phyloP scores from a whole-genome alignment of 2,113 vertebrate genomes.

The Bagarius yarrelli region DNA sequence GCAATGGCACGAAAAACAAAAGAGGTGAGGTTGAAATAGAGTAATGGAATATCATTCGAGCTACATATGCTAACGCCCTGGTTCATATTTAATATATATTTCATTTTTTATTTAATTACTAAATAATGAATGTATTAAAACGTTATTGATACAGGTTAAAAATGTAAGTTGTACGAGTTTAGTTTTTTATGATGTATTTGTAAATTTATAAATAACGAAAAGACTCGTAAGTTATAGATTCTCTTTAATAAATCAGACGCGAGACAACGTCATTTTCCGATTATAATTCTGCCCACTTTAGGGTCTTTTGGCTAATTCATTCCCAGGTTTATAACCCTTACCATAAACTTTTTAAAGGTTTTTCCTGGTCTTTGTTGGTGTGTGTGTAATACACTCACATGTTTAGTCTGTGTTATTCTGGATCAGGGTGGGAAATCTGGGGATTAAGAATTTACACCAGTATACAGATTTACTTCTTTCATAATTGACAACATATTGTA shows the following conservation, averaged over 20 bases:
- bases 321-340: no score
- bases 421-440: not conserved
- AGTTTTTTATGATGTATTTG: not conserved
- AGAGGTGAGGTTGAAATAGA: conserved; percentile 73
- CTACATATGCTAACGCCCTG: not conserved
- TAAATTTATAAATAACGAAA: no score
- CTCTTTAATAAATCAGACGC: not conserved
- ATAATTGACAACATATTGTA: no score
- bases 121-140: not conserved
- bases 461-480: not conserved
- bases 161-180: not conserved
- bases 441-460: not conserved
- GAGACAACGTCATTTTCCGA: not conserved
- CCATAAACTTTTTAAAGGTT: not conserved
- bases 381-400: not conserved
- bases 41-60: not conserved
- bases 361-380: not conserved
- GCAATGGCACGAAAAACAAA: conserved; percentile 97
- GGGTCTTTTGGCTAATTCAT: not conserved
- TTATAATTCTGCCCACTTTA: not conserved
- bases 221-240: not conserved
- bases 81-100: no score
- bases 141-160: not conserved
- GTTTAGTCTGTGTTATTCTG: not conserved
- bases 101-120: no score